These are phyloP conservation scores for Axinella damicornis DNA, from an alignment of 37 sponge, comb jelly and placozoan genomes.

Conservation along the genomic window DNA sequence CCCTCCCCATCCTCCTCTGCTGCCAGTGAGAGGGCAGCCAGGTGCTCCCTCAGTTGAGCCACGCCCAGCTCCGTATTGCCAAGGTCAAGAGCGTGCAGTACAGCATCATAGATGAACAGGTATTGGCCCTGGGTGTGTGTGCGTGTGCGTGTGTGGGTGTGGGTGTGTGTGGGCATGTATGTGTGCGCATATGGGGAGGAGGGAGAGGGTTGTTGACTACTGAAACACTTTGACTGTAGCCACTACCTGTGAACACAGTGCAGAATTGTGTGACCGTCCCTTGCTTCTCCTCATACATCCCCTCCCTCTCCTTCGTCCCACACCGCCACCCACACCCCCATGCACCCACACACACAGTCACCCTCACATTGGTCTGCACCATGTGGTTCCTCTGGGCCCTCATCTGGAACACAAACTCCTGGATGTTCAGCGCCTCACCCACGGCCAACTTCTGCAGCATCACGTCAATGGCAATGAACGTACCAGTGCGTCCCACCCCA, in stretches of 20 bases:
- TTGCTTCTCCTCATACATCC: no score
- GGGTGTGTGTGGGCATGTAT: not conserved
- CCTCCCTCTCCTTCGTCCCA: no score
- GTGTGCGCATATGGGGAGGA: not conserved
- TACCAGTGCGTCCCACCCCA: conserved; percentile 89
- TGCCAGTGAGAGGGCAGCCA: not conserved
- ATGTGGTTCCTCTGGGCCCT: conserved; percentile 68
- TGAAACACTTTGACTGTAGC: no score
- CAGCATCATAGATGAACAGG: conserved; percentile 56
- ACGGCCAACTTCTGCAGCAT: conserved; percentile 59
- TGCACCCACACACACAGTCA: no score
- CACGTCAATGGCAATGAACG: conserved; percentile 67
- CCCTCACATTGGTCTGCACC: conserved; percentile 78
- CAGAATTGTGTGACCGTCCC: no score
- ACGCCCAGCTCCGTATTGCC: conserved; percentile 30
- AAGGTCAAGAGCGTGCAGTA: conserved; percentile 20
- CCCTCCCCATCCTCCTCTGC: not conserved
- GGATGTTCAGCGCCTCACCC: conserved; percentile 42
- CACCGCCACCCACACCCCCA: no score
- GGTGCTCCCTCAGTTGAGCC: not conserved
- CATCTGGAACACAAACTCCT: conserved; percentile 62
- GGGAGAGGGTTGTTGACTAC: not conserved
- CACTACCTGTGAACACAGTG: no score
- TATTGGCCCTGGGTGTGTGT: conserved; percentile 43
- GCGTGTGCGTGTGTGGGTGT: no score